Conservation (phyloP, 1,140 invertebrate species). For the Drosophila pandora region DNA sequence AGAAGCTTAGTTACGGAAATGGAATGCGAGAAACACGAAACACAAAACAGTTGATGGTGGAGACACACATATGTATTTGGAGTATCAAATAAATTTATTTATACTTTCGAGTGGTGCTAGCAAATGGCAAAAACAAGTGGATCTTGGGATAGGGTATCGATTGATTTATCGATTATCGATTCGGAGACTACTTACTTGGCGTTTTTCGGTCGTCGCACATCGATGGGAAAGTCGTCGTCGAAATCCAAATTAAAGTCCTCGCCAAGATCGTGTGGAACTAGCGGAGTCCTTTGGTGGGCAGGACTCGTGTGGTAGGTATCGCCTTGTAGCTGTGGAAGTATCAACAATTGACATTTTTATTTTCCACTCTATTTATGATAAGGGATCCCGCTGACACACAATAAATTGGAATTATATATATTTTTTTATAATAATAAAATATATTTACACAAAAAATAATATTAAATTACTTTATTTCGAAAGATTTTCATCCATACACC, state of each 20-base stretch:
- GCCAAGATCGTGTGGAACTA: conserved; percentile 86
- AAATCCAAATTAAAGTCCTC: conserved; percentile 85
- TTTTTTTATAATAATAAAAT: not conserved
- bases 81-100: not conserved
- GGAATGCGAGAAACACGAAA: conserved; percentile 28
- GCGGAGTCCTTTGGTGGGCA: conserved; percentile 88
- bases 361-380: conserved; percentile 1
- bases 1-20: conserved; percentile 17
- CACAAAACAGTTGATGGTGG: conserved; percentile 18
- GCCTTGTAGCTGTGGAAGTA: conserved; percentile 87
- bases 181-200: conserved; percentile 89
- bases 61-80: conserved; percentile 4
- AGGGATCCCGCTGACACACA: conserved; percentile 18
- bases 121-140: not conserved
- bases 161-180: not conserved
- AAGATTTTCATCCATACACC: not conserved
- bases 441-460: conserved; percentile 1
- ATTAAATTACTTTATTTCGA: not conserved
- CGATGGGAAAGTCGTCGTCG: conserved; percentile 84
- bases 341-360: not conserved
- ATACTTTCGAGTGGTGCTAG: conserved; percentile 3
- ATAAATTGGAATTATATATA: conserved; percentile 73
- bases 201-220: conserved; percentile 88
- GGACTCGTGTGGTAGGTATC: conserved; percentile 94
- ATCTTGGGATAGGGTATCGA: not conserved